Conservation (phyloP, 2,797 vertebrate species). For the Parauchenoglanis punctatus region DNA sequence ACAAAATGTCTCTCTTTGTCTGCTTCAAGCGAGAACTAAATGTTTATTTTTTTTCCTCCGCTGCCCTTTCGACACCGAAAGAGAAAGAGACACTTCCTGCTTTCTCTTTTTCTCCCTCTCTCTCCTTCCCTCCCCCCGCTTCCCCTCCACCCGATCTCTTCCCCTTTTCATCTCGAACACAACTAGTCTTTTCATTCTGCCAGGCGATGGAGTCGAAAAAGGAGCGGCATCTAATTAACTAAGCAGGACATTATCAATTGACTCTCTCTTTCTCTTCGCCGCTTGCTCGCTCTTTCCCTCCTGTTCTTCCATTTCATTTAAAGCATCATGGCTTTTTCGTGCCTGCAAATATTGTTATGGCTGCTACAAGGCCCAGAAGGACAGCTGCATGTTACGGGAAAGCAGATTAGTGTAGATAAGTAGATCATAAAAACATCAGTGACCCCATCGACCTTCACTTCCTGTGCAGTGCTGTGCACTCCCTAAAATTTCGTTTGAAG, state of each 20-base stretch:
- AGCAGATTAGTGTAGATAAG: slow-evolving; percentile 37
- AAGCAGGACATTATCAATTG: slow-evolving; percentile 45
- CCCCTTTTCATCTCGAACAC: slow-evolving; percentile 54
- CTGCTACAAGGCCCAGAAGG: background rate
- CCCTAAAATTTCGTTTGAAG: background rate
- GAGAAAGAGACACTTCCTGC: slow-evolving; percentile 59
- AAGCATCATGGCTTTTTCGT: background rate
- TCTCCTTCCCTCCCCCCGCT: background rate
- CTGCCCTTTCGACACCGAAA: slow-evolving; percentile 52
- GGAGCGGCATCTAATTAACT: slow-evolving; percentile 50
- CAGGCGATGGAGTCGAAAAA: slow-evolving; percentile 38
- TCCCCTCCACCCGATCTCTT: slow-evolving; percentile 37
- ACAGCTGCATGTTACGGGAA: slow-evolving; percentile 26
- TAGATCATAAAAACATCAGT: slow-evolving; percentile 41
- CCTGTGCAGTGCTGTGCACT: slow-evolving; percentile 33
- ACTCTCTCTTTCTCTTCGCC: slow-evolving; percentile 37
- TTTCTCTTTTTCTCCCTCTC: slow-evolving; percentile 42
- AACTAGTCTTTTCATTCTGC: slow-evolving; percentile 53
- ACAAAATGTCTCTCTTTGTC: slow-evolving; percentile 58
- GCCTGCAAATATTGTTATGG: slow-evolving; percentile 22
- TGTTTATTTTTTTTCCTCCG: slow-evolving; percentile 57
- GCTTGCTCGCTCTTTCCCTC: background rate
- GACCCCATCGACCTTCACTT: slow-evolving; percentile 42
- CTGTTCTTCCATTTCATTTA: slow-evolving; percentile 12
- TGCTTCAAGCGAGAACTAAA: slow-evolving; percentile 44